phyloP scores from a whole-genome alignment of 2,113 vertebrate species.

The Isichthys henryi region DNA sequence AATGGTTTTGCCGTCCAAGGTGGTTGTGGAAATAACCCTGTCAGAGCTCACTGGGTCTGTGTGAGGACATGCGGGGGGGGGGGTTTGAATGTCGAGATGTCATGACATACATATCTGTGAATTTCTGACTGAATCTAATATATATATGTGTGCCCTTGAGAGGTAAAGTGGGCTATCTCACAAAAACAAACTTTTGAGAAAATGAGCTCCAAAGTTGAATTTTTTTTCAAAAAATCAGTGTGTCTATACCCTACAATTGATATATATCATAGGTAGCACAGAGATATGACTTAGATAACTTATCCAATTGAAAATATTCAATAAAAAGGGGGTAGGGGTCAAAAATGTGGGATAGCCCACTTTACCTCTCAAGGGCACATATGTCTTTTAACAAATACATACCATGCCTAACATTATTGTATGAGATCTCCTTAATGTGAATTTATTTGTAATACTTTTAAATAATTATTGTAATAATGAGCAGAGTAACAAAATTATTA shows the following conservation, averaged over 20 bases:
- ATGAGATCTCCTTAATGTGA: neutral
- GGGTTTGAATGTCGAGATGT: neutral
- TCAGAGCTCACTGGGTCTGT: constrained; percentile 48
- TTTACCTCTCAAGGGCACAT: too few relatives aligned
- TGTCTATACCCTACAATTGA: too few relatives aligned
- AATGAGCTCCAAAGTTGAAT: too few relatives aligned
- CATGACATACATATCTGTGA: neutral
- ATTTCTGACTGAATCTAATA: neutral
- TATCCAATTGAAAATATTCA: too few relatives aligned
- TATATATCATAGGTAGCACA: too few relatives aligned
- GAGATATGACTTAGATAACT: too few relatives aligned
- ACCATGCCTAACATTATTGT: neutral
- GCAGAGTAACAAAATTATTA: neutral
- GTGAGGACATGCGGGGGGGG: neutral
- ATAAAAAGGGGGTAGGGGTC: too few relatives aligned
- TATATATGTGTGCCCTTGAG: too few relatives aligned
- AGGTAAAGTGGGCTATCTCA: too few relatives aligned
- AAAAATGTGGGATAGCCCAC: too few relatives aligned
- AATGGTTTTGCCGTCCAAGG: constrained; percentile 48
- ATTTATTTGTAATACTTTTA: neutral
- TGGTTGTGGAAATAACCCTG: constrained; percentile 41
- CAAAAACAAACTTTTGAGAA: too few relatives aligned
- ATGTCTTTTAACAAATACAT: neutral
- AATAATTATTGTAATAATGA: neutral
- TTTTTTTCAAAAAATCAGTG: too few relatives aligned